Conservation (phyloP, 2,113 vertebrate species). For the Panthera tigris region DNA sequence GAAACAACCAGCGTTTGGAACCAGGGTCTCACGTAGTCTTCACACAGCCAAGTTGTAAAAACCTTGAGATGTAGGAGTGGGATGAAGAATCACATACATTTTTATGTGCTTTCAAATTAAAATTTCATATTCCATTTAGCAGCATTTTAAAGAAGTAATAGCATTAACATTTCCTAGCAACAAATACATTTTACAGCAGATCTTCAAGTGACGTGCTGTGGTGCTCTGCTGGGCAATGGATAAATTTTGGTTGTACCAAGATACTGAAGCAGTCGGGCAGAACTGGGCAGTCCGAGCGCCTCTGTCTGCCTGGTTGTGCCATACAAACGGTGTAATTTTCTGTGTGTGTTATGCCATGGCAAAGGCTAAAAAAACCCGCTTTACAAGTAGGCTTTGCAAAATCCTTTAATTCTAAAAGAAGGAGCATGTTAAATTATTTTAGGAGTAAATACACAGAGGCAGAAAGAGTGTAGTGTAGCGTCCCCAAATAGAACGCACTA, state of each 20-base stretch:
- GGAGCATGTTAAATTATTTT: not conserved
- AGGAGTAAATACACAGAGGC: not conserved
- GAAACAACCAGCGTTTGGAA: conserved; percentile 41
- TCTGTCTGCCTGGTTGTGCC: not conserved
- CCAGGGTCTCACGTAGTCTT: not conserved
- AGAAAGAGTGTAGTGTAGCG: not conserved
- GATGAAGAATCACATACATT: not conserved
- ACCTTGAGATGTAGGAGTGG: not conserved
- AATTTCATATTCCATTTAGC: not conserved
- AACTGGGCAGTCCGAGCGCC: accelerated
- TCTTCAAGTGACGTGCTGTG: not conserved
- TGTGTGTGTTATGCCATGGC: not conserved
- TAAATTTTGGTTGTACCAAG: not conserved
- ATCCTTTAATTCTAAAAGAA: not conserved
- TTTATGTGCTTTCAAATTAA: conserved; percentile 33
- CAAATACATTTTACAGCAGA: not conserved
- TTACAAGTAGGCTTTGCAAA: conserved; percentile 14
- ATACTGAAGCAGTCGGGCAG: not conserved
- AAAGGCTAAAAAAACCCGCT: not conserved
- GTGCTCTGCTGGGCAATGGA: accelerated
- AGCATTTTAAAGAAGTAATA: not conserved
- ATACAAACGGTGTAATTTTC: not conserved
- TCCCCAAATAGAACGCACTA: not conserved
- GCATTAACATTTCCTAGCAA: not conserved
- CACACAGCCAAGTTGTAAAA: not conserved